Conservation (phyloP, 1,140 invertebrate species). For the Adelges cooleyi region DNA sequence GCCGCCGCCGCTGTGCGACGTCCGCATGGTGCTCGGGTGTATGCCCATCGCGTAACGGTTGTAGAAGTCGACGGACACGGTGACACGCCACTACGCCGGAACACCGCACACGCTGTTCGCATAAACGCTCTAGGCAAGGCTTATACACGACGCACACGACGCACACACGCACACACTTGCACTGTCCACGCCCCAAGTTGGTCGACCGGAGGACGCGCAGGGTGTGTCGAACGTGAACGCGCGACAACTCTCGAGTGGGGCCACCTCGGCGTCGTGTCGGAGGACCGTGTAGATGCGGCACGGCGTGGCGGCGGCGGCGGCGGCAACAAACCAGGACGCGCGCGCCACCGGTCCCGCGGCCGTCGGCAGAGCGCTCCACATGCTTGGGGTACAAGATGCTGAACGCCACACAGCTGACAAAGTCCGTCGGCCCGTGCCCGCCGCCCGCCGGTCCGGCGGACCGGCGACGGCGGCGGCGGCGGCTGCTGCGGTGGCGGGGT, state of each 20-base stretch:
- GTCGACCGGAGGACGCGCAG: conserved; percentile 18
- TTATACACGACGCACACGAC: too few relatives aligned
- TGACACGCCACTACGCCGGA: not conserved
- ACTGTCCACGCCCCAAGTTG: conserved; percentile 24
- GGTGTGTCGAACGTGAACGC: conserved; percentile 27
- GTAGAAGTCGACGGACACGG: conserved; percentile 21
- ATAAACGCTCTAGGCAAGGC: too few relatives aligned
- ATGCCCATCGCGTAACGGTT: conserved; percentile 22
- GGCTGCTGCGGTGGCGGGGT: not conserved
- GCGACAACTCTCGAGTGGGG: conserved; percentile 26
- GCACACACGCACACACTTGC: not conserved
- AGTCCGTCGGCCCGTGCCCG: not conserved
- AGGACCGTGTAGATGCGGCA: conserved; percentile 22
- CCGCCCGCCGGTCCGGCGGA: not conserved
- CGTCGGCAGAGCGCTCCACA: conserved; percentile 19
- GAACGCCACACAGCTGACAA: conserved; percentile 15
- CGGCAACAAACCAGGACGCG: conserved; percentile 2
- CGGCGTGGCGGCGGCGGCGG: not conserved
- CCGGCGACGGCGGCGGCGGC: not conserved
- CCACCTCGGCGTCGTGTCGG: conserved; percentile 3
- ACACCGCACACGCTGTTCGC: too few relatives aligned
- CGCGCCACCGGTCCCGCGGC: not conserved
- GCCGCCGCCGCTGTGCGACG: conserved; percentile 15
- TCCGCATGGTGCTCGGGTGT: conserved; percentile 15
- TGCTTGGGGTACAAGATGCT: not conserved